These are phyloP conservation scores for Lepilemur septentrionalis DNA, from an alignment of 2,797 vertebrate genomes.

Conservation along the genomic window DNA sequence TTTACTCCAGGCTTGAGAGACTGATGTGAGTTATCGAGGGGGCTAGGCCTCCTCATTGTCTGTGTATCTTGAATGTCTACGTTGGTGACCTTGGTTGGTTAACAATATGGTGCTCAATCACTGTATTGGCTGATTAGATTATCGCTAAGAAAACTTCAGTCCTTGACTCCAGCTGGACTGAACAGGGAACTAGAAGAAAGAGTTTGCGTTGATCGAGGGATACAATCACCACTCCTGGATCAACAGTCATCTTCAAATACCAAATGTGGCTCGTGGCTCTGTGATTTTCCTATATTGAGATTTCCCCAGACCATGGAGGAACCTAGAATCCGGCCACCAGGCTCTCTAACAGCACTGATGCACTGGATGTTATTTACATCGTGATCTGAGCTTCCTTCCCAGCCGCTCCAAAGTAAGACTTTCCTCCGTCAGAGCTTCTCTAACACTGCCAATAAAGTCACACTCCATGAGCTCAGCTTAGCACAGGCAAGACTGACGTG, in stretches of 20 bases:
- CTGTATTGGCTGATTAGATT: not conserved
- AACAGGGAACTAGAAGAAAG: not conserved
- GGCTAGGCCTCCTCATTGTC: accelerated
- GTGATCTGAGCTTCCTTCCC: not conserved
- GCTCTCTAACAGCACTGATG: not conserved
- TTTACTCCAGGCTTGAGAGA: not conserved
- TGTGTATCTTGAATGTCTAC: not conserved
- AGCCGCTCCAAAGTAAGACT: not conserved
- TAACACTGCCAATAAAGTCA: not conserved
- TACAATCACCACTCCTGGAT: not conserved
- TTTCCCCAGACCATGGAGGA: not conserved
- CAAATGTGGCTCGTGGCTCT: too few species aligned
- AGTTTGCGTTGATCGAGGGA: not conserved
- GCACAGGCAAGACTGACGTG: not conserved
- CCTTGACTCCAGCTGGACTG: too few species aligned
- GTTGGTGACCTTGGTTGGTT: not conserved
- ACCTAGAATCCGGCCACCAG: not conserved
- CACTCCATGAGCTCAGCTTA: not conserved
- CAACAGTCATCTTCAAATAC: not conserved
- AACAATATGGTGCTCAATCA: not conserved
- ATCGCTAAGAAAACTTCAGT: not conserved
- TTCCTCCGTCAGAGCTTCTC: not conserved
- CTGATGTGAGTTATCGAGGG: not conserved
- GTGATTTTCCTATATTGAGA: not conserved
- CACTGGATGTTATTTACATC: not conserved